A percentile compares a stretch with the other conserved stretches of the same genome.
These are phyloP conservation scores for Erpetoichthys calabaricus DNA, from an alignment of 2,797 vertebrate genomes.

Conservation along the genomic window DNA sequence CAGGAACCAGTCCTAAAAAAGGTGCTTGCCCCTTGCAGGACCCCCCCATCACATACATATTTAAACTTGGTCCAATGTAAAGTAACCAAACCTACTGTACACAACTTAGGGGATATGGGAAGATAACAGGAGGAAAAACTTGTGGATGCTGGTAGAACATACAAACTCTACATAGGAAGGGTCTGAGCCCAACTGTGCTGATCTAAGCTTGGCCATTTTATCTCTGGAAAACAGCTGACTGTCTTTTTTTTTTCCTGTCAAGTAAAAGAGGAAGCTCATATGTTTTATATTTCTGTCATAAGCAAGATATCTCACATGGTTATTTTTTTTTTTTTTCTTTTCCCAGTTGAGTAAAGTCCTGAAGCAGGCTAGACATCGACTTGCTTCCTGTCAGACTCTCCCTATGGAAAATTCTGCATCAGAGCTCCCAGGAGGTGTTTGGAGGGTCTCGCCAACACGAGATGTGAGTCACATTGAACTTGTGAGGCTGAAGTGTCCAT, in stretches of 20 bases:
- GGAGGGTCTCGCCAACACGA: slow-evolving; percentile 34
- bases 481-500: too few species aligned
- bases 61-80: too few species aligned
- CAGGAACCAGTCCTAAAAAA: too few species aligned
- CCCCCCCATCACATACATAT: too few species aligned
- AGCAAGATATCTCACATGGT: too few species aligned
- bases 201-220: too few species aligned
- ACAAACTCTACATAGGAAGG: slow-evolving; percentile 3
- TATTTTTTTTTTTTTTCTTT: slow-evolving; percentile 17
- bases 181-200: too few species aligned
- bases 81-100: too few species aligned
- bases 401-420: slow-evolving; percentile 22
- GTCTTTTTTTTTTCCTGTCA: slow-evolving; percentile 14
- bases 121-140: slow-evolving; percentile 41
- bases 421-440: slow-evolving; percentile 39
- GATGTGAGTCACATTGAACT: slow-evolving; percentile 45
- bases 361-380: slow-evolving; percentile 55
- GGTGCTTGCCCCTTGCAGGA: too few species aligned
- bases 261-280: slow-evolving; percentile 14
- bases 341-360: slow-evolving; percentile 51
- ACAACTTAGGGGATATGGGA: slow-evolving; percentile 8
- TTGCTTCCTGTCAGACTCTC: slow-evolving; percentile 56
- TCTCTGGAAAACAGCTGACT: too few species aligned
- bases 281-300: not conserved
- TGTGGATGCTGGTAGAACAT: not conserved